Percentiles rank a stretch among this genome's conserved stretches.
Evolutionary conservation across 2,113 vertebrate genomes (phyloP).

Genomic region (Brachionichthys hirsutus): DNA sequence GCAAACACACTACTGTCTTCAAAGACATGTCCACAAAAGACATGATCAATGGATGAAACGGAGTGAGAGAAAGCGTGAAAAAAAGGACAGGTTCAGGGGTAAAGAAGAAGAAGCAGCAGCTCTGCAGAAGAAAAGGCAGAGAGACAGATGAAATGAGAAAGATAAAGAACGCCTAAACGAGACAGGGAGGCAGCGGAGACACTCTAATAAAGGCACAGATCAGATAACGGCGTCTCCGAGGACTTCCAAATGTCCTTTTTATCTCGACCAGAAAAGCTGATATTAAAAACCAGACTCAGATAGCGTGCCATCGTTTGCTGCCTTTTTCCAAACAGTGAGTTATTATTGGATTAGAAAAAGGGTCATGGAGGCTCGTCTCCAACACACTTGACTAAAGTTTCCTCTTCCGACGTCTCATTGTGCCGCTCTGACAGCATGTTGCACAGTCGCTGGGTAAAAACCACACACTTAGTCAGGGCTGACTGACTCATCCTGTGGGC

Average conservation of each 20-base stretch:
- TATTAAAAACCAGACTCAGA: constrained; percentile 67
- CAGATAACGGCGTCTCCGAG: constrained; percentile 66
- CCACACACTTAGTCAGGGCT: constrained; percentile 47
- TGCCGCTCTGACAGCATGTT: constrained; percentile 26
- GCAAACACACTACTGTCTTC: background rate
- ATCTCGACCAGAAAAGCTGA: constrained; percentile 60
- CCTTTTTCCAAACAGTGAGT: constrained; percentile 42
- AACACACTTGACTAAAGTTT: constrained; percentile 49
- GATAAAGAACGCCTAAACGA: constrained; percentile 57
- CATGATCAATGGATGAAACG: constrained; percentile 38
- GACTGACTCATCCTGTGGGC: constrained; percentile 55
- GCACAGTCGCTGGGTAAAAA: constrained; percentile 14
- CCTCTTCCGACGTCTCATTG: constrained; percentile 40
- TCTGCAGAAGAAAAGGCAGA: constrained; percentile 38
- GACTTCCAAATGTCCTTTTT: constrained; percentile 70
- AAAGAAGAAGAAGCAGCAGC: constrained; percentile 22
- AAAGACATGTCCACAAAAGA: constrained; percentile 36
- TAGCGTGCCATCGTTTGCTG: constrained; percentile 38
- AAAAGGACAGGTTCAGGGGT: constrained; percentile 40
- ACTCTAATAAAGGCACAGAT: constrained; percentile 71
- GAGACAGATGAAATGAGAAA: constrained; percentile 53
- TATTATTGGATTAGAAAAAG: constrained; percentile 60
- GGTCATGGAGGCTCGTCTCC: constrained; percentile 34
- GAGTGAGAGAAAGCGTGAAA: constrained; percentile 33
- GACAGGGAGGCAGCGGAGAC: constrained; percentile 57